These are phyloP conservation scores for Propithecus perrieri DNA, from an alignment of 2,797 vertebrate genomes.

Conservation along the genomic window DNA sequence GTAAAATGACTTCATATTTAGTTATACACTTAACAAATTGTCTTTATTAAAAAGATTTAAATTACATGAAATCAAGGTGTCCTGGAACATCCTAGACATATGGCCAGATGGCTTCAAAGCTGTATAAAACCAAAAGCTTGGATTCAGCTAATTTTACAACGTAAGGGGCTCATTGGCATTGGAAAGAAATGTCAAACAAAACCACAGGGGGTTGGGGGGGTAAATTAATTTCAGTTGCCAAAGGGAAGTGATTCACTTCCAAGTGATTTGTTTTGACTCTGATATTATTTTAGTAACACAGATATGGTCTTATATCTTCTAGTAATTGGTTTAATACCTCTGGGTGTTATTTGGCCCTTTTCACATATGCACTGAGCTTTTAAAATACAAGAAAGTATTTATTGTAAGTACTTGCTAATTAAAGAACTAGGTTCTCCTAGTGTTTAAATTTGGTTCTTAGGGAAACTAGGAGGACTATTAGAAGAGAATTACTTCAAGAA, in stretches of 20 bases:
- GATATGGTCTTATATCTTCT: neutral
- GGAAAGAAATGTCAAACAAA: conserved; percentile 63
- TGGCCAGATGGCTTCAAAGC: neutral
- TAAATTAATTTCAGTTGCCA: conserved; percentile 58
- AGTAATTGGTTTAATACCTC: conserved; percentile 54
- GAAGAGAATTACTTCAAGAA: conserved; percentile 17
- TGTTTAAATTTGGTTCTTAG: conserved; percentile 27
- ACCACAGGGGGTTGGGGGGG: neutral
- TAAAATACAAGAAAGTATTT: conserved; percentile 29
- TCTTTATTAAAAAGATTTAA: conserved; percentile 59
- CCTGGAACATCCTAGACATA: conserved; percentile 10
- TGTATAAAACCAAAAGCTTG: neutral
- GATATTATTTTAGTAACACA: neutral
- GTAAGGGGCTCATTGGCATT: conserved; percentile 33
- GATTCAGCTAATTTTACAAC: conserved; percentile 41
- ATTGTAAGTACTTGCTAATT: conserved; percentile 31
- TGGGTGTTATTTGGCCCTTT: conserved; percentile 25
- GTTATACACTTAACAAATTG: conserved; percentile 11
- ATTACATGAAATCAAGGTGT: neutral
- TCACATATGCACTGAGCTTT: neutral
- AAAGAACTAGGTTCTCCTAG: conserved; percentile 39
- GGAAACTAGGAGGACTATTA: neutral
- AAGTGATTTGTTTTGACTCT: conserved; percentile 23
- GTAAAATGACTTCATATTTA: conserved; percentile 17
- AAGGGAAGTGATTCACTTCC: conserved; percentile 47